Evolutionary conservation across 1,140 invertebrate species (phyloP).

Genomic region (Sitophilus oryzae): DNA sequence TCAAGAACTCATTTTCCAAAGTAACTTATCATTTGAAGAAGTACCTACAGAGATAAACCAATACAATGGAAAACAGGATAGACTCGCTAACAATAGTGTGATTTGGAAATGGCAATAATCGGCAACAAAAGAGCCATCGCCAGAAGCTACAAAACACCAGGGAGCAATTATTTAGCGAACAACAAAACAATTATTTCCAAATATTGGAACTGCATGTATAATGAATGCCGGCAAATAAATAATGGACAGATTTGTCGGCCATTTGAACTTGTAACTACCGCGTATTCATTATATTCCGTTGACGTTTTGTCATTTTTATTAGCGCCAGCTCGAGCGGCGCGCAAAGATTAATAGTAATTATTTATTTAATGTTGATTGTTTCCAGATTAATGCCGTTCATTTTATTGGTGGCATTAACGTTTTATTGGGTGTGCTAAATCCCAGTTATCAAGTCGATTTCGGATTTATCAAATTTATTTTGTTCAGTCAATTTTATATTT

Average conservation of each 20-base stretch:
- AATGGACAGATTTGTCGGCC: background rate
- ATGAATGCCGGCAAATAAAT: background rate
- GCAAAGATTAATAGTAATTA: background rate
- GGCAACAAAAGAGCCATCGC: no score
- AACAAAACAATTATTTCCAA: background rate
- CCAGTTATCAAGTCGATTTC: no score
- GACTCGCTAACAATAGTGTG: no score
- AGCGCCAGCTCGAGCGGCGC: background rate
- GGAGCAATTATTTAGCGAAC: no score
- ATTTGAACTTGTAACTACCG: background rate
- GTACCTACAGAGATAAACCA: no score
- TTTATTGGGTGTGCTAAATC: background rate
- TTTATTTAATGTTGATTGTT: background rate
- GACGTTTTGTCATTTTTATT: background rate
- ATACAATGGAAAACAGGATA: no score
- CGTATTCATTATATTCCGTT: background rate
- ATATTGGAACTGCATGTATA: background rate
- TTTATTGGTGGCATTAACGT: background rate
- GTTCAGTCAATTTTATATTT: no score
- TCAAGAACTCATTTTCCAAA: no score
- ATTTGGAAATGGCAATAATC: no score
- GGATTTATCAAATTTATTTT: no score
- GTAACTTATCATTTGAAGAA: no score
- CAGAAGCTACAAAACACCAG: no score
- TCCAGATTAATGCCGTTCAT: background rate